A percentile compares a stretch with the other conserved stretches of the same genome.
These are phyloP conservation scores for Laterallus jamaicensis DNA, from an alignment of 2,113 vertebrate species.

Conservation along the genomic window DNA sequence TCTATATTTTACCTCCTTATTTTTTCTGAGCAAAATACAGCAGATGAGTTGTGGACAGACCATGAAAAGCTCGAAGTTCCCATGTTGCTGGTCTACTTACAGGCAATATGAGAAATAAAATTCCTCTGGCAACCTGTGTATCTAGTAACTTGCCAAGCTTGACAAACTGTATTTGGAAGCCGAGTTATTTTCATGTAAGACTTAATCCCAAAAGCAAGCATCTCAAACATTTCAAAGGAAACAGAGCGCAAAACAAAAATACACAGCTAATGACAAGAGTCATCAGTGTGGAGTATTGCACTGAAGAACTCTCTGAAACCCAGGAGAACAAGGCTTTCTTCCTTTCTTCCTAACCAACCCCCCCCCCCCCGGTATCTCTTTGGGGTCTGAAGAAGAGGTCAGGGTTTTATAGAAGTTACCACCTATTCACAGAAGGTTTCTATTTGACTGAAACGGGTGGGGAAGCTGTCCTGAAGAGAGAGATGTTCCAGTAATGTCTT, in stretches of 20 bases:
- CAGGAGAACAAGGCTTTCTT: neutral
- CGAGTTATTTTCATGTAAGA: slow-evolving; percentile 12
- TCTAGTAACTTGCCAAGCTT: neutral
- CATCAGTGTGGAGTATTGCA: neutral
- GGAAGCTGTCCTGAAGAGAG: neutral
- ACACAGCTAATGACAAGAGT: neutral
- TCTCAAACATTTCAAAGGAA: neutral
- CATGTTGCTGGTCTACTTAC: neutral
- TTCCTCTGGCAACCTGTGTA: neutral
- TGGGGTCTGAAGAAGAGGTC: neutral
- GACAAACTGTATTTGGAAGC: slow-evolving; percentile 1
- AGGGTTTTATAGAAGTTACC: neutral
- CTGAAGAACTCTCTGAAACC: neutral
- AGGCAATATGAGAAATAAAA: neutral
- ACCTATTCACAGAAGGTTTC: neutral
- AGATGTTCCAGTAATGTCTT: rapidly evolving
- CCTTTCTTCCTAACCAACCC: neutral
- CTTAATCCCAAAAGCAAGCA: slow-evolving; percentile 33
- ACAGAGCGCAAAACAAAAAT: slow-evolving; percentile 1
- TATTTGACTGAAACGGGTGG: neutral
- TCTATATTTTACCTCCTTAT: neutral
- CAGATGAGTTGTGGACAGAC: neutral
- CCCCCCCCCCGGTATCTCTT: rapidly evolving
- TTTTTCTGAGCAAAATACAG: neutral
- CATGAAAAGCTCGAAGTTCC: neutral